Evolutionary conservation across 2,797 vertebrate genomes (phyloP).

Genomic region (Nothura maculosa): DNA sequence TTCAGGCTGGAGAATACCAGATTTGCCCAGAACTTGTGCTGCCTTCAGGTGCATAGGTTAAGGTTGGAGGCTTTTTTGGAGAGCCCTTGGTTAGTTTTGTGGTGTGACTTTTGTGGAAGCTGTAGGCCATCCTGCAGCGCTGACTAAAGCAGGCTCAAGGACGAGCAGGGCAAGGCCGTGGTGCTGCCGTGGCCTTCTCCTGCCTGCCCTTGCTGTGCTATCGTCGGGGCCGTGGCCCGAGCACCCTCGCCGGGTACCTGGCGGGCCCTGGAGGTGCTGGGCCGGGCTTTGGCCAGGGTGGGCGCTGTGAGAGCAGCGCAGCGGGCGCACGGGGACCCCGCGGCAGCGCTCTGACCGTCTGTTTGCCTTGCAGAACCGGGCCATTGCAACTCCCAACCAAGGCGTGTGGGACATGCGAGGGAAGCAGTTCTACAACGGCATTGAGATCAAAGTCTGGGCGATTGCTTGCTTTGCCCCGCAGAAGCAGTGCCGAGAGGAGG

Average conservation of each 20-base stretch:
- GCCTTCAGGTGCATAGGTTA: background rate
- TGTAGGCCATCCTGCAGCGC: background rate
- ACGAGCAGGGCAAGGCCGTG: background rate
- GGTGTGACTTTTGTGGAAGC: background rate
- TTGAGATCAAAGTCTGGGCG: conserved; percentile 99
- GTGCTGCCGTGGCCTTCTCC: background rate
- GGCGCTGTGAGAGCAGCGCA: rapidly evolving
- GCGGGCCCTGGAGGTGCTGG: rapidly evolving
- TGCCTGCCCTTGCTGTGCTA: too few species aligned
- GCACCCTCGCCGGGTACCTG: rapidly evolving
- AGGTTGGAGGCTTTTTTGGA: background rate
- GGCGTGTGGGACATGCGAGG: conserved; percentile 99
- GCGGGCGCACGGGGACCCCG: too few species aligned
- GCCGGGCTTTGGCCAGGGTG: background rate
- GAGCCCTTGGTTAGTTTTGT: background rate
- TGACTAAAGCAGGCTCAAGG: background rate
- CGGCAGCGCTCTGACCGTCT: conserved; percentile 55
- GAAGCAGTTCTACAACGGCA: conserved; percentile 99
- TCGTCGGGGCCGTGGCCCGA: too few species aligned
- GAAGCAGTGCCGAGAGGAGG: conserved; percentile 98
- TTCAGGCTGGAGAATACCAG: rapidly evolving
- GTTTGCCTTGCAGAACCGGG: conserved; percentile 90
- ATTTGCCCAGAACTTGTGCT: background rate
- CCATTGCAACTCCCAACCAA: conserved; percentile 98
- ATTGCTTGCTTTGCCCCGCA: conserved; percentile 99